Conservation (phyloP, 2,113 vertebrate species). For the Ondatra zibethicus region DNA sequence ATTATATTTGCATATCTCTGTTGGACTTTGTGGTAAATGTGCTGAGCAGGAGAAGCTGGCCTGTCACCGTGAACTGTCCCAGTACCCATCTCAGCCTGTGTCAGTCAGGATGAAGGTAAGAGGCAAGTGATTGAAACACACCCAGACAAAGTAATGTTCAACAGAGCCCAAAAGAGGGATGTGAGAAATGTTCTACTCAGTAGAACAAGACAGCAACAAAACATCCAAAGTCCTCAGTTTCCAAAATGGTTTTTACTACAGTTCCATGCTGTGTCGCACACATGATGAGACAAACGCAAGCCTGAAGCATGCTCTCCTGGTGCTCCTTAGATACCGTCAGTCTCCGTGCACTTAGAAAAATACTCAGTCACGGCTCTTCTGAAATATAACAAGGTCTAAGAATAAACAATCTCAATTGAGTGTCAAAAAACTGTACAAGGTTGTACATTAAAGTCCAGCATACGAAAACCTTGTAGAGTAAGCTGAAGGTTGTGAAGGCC, state of each 20-base stretch:
- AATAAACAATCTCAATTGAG: constrained; percentile 81
- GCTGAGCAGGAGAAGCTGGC: background rate
- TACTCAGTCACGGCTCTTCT: constrained; percentile 85
- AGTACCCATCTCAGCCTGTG: background rate
- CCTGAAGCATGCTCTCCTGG: constrained; percentile 82
- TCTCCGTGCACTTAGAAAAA: constrained; percentile 82
- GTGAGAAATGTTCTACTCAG: background rate
- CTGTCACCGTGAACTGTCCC: background rate
- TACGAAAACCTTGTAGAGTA: constrained; percentile 76
- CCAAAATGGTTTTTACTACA: constrained; percentile 86
- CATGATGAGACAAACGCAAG: constrained; percentile 75
- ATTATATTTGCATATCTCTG: background rate
- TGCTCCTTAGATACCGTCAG: constrained; percentile 79
- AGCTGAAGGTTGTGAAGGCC: constrained; percentile 70
- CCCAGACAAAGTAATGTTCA: background rate
- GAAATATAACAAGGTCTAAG: constrained; percentile 81
- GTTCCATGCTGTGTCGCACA: constrained; percentile 84
- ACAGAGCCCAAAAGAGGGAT: background rate
- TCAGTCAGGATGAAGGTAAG: background rate
- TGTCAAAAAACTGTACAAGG: constrained; percentile 81
- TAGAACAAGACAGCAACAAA: background rate
- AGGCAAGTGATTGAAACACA: background rate
- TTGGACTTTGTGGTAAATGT: background rate
- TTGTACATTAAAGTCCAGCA: constrained; percentile 78
- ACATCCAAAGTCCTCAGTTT: constrained; percentile 54